Evolutionary conservation across 2,888 invertebrate genomes (phyloP).

Genomic region (Sminthurides aquaticus): DNA sequence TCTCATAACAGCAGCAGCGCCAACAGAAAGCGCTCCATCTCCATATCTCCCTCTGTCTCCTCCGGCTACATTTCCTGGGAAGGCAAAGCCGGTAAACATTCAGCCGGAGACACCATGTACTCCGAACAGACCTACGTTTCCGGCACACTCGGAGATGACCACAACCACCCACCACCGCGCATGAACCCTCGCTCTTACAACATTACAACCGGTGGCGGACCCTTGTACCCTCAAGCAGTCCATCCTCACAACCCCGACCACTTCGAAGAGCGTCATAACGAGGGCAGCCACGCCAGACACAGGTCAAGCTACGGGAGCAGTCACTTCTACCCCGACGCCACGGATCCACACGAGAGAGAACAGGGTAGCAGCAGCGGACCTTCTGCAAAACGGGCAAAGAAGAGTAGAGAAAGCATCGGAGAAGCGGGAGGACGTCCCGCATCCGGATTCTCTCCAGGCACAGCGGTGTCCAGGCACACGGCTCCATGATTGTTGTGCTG

Average conservation of each 20-base stretch:
- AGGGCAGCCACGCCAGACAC: no score
- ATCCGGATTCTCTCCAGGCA: not conserved
- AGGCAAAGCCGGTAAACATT: constrained; percentile 21
- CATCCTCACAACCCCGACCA: not conserved
- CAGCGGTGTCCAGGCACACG: not conserved
- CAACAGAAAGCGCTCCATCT: constrained; percentile 30
- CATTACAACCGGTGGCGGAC: not conserved
- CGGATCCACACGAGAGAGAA: not conserved
- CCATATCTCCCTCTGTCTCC: constrained; percentile 28
- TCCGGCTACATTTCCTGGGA: constrained; percentile 22
- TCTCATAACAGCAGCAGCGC: constrained; percentile 6
- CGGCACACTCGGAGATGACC: not conserved
- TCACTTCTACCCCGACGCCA: not conserved
- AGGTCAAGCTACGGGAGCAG: not conserved
- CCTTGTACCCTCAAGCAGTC: not conserved
- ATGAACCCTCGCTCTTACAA: not conserved
- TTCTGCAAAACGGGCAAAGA: not conserved
- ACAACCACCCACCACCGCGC: not conserved
- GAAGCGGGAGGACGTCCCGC: not conserved
- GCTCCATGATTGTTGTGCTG: not conserved
- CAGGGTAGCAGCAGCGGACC: no score
- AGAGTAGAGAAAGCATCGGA: not conserved
- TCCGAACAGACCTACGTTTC: not conserved
- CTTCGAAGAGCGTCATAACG: not conserved
- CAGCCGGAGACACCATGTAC: not conserved